Conservation (phyloP, 2,113 vertebrate genomes). For the Cochlearius cochlearius region DNA sequence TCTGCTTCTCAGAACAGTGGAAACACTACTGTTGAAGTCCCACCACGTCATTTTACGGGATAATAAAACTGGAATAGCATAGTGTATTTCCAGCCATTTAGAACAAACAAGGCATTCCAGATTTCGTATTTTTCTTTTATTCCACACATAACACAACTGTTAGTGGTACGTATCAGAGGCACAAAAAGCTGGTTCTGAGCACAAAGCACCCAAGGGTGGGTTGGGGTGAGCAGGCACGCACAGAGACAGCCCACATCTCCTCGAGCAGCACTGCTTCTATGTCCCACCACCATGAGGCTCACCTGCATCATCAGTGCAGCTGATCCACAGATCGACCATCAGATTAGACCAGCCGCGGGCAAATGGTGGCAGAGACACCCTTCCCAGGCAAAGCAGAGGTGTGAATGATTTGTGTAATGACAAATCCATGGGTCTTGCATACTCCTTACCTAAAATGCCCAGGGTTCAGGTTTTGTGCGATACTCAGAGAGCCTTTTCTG, state of each 20-base stretch:
- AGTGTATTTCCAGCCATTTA: background rate
- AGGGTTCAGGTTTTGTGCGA: background rate
- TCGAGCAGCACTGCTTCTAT: background rate
- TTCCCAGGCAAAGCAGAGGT: background rate
- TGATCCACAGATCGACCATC: background rate
- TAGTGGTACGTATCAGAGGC: background rate
- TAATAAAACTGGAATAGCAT: background rate
- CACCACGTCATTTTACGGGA: background rate
- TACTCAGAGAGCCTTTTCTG: background rate
- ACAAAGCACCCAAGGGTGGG: background rate
- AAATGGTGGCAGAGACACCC: background rate
- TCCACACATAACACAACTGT: fast-evolving
- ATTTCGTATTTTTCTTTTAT: background rate
- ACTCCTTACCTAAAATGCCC: background rate
- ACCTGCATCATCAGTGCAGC: background rate
- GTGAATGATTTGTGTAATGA: background rate
- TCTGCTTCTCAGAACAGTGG: background rate
- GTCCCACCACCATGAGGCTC: background rate
- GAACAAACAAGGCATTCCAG: background rate
- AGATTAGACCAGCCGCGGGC: background rate
- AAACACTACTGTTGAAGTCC: background rate
- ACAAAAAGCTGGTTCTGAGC: background rate
- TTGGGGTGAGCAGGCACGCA: background rate
- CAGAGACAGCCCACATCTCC: background rate
- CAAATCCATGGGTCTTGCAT: background rate